These are phyloP conservation scores for Sterna hirundo DNA, from an alignment of 2,113 vertebrate genomes.

Conservation along the genomic window DNA sequence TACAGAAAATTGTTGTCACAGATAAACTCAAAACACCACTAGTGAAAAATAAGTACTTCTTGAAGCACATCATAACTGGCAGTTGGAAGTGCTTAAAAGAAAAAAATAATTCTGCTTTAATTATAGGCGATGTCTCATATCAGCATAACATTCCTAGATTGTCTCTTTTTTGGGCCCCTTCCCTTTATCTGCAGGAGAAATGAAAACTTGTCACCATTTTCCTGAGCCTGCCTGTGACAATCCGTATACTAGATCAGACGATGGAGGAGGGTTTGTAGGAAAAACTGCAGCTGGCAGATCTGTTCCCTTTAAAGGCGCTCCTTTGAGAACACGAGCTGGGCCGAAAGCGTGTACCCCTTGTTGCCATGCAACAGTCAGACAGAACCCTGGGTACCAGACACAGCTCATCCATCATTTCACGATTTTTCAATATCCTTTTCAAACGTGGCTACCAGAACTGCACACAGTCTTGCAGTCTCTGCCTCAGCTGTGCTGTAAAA, in stretches of 20 bases:
- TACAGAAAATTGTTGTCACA: background rate
- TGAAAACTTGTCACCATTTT: background rate
- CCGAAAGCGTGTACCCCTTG: background rate
- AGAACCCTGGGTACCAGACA: background rate
- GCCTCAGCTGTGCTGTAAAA: background rate
- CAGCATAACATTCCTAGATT: too few species aligned
- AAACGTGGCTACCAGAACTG: background rate
- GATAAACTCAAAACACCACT: background rate
- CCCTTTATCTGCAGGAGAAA: background rate
- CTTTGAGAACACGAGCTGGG: background rate
- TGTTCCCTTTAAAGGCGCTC: background rate
- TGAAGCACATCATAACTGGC: background rate
- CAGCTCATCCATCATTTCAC: background rate
- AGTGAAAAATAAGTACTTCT: background rate
- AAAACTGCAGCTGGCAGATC: background rate
- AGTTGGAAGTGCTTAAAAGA: background rate
- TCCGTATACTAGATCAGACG: accelerated
- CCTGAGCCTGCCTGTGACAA: background rate
- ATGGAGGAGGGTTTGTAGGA: background rate
- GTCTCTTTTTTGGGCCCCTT: background rate
- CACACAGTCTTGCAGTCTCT: background rate
- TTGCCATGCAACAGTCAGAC: background rate
- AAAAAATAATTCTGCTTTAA: background rate
- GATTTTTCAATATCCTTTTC: background rate
- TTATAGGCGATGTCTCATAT: background rate